Evolutionary conservation across 2,113 vertebrate genomes (phyloP), one percentile per base, ranked within the genome.

Genomic region (Porphyrio hochstetteri): DNA sequence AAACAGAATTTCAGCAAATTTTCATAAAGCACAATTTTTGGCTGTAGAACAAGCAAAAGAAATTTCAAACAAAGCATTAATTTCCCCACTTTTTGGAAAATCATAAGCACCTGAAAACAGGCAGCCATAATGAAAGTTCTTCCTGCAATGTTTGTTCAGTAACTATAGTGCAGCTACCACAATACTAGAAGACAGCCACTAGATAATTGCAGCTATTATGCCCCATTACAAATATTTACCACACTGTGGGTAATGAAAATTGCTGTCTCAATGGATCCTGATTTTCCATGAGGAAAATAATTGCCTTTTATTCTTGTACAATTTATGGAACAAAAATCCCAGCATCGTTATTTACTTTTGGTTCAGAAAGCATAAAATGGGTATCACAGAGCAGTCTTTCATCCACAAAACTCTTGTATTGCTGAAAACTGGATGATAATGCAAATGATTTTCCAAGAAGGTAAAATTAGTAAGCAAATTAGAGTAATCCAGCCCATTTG

Each of bases 21-120:
- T 80, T 84, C 35, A 52, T 35, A 50, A 79, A 93, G 48, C 67
- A 93, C 23, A 35, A 38, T 94, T 90, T 90, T 75, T 85, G 93
- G 70, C 82, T 88, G 15, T 40, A 55, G 67, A 94, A 76, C 36
- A 79, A 88, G 61, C 35, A 93, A 65, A 77, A 60, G 15, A 78
- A 48, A 78, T 63, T 79, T 80, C 35, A 70, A 68, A 74, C 35
- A 84, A 94, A 93, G 59, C 36, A 84, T 52, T 87, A 8, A 77
- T 80, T 84, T 84, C 64, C 23, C 31, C 23, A 44, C 14, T 72
- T 84, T 92, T 76, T 78, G 61, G 67, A 70, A 90, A 87, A 75
- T 55, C 57, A 42, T 69, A 93, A 90, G 71, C 69, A 94, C 91
- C 94, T 94, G 88, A 87, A 93, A 94, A 67, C 55, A 90, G 59